These are phyloP conservation scores for Diacarnus erythraeanus DNA, from an alignment of 37 sponge, comb jelly and placozoan species.

Conservation along the genomic window DNA sequence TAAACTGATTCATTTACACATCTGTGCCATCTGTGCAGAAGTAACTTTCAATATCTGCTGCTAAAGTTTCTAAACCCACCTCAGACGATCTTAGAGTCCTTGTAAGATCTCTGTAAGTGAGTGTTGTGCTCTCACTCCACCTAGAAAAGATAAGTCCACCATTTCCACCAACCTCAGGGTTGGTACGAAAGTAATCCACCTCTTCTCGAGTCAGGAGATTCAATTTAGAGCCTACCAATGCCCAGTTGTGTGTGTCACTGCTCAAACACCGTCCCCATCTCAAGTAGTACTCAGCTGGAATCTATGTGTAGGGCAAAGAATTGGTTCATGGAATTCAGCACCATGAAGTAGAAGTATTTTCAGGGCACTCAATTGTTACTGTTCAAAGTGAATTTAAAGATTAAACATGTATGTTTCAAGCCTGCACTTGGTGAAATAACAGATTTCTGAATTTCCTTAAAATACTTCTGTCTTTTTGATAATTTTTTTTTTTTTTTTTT, in stretches of 20 bases:
- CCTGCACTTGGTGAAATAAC: neutral
- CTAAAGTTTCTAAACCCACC: neutral
- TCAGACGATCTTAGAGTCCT: neutral
- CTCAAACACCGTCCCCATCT: constrained; percentile 13
- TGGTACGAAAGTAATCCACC: constrained; percentile 8
- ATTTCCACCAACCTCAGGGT: constrained; percentile 21
- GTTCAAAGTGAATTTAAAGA: neutral
- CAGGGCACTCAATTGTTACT: too few species aligned
- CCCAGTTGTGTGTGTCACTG: constrained; percentile 21
- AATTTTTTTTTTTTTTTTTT: too few species aligned
- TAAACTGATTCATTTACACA: neutral
- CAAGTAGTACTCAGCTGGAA: neutral
- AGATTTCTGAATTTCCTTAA: too few species aligned
- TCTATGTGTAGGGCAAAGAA: neutral
- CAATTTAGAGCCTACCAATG: constrained; percentile 28
- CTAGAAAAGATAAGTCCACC: constrained; percentile 19
- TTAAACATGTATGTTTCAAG: neutral
- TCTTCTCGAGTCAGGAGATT: constrained; percentile 27
- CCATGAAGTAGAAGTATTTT: too few species aligned
- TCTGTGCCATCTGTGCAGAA: neutral
- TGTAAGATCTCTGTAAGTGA: constrained; percentile 24
- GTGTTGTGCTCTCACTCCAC: constrained; percentile 48
- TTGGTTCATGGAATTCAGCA: too few species aligned
- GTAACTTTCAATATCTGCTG: constrained; percentile 4
- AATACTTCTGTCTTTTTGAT: too few species aligned